A percentile compares a stretch with the other conserved stretches of the same genome.
phyloP scores from a whole-genome alignment of 2,113 vertebrate species.

The Abramis brama region DNA sequence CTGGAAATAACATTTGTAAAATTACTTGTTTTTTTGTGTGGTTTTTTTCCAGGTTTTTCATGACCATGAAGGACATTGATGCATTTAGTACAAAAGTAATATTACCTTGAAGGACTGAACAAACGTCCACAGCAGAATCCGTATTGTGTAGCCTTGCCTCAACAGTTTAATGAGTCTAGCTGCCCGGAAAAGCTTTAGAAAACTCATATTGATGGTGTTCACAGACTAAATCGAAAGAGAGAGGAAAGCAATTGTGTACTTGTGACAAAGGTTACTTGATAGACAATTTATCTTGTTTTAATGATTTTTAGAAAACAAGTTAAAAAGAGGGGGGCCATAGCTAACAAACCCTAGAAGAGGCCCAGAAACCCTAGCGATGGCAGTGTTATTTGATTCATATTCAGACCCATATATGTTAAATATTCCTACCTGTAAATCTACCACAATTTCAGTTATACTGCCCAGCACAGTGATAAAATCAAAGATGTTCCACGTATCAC shows the following conservation, averaged over 20 bases:
- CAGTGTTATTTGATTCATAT: not conserved
- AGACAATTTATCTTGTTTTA: not conserved
- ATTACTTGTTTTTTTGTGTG: not conserved
- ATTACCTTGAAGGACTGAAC: slow-evolving; percentile 97
- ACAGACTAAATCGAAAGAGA: slow-evolving; percentile 72
- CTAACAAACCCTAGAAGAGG: not conserved
- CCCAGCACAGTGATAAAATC: slow-evolving; percentile 98
- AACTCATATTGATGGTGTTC: slow-evolving; percentile 98
- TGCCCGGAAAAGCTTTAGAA: slow-evolving; percentile 95
- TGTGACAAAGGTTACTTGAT: not conserved
- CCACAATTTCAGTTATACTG: slow-evolving; percentile 95
- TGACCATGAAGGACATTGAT: not conserved
- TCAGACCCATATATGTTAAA: not conserved
- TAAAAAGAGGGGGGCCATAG: not conserved
- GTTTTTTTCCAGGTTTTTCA: not conserved
- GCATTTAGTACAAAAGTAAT: slow-evolving; percentile 10
- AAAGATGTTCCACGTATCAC: slow-evolving; percentile 99
- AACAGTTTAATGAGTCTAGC: slow-evolving; percentile 97
- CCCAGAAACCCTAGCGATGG: not conserved
- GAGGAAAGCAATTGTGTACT: not conserved
- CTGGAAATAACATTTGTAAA: not conserved
- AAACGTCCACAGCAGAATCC: slow-evolving; percentile 97
- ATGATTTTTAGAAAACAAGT: not conserved
- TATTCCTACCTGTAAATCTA: slow-evolving; percentile 80
- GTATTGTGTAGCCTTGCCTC: slow-evolving; percentile 96